These are phyloP conservation scores for Anodontia alba DNA, from an alignment of 2,888 invertebrate species.

Conservation along the genomic window DNA sequence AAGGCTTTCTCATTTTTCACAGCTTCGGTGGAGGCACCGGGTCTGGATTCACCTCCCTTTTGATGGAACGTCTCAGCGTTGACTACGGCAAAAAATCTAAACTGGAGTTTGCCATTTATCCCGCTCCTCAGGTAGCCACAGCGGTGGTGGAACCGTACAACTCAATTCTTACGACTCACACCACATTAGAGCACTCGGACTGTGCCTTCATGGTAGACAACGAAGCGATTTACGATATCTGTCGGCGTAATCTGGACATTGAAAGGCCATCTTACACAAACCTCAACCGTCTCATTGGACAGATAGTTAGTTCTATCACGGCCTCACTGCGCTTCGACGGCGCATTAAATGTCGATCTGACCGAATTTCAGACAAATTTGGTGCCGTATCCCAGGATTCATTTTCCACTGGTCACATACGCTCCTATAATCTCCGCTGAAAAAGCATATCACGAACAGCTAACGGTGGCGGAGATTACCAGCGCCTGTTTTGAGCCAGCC, in stretches of 20 bases:
- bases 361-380: conserved; percentile 86
- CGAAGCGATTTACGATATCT: conserved; percentile 95
- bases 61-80: conserved; percentile 93
- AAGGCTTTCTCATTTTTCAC: conserved; percentile 81
- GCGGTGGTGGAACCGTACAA: conserved; percentile 98
- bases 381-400: conserved; percentile 86
- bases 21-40: conserved; percentile 71
- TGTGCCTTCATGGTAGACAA: conserved; percentile 98
- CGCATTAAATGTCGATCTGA: conserved; percentile 85
- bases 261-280: conserved; percentile 94
- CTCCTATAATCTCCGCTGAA: conserved; percentile 96
- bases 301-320: conserved; percentile 87
- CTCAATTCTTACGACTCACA: conserved; percentile 97
- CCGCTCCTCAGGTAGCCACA: conserved; percentile 95
- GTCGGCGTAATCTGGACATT: conserved; percentile 92
- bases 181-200: conserved; percentile 96
- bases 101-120: conserved; percentile 91
- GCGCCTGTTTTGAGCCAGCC: conserved; percentile 79
- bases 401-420: conserved; percentile 93
- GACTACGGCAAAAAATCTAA: conserved; percentile 89
- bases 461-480: conserved; percentile 80
- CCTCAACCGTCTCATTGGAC: conserved; percentile 95
- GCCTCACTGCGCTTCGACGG: conserved; percentile 85
- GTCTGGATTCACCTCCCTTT: conserved; percentile 90
- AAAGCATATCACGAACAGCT: conserved; percentile 86